Conservation (phyloP, 2,113 vertebrate genomes). For the Thermophis baileyi region DNA sequence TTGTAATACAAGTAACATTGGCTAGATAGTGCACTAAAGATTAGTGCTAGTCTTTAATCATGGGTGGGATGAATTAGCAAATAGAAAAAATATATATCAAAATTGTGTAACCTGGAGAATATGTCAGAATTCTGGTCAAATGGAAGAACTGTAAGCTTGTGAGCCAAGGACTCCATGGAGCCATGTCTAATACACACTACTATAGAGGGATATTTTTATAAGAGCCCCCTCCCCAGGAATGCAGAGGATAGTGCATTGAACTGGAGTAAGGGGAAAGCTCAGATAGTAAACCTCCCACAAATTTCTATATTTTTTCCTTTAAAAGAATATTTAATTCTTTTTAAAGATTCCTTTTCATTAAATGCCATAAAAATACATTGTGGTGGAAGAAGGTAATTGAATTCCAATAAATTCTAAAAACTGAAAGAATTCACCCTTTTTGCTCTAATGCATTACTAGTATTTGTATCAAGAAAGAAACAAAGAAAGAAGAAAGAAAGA, state of each 20-base stretch:
- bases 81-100: neutral
- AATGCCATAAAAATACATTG: neutral
- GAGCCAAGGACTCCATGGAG: neutral
- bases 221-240: neutral
- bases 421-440: neutral
- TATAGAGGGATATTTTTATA: neutral
- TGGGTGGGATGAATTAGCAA: neutral
- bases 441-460: neutral
- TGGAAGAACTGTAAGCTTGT: neutral
- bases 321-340: neutral
- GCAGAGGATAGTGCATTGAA: neutral
- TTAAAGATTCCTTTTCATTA: neutral
- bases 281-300: neutral
- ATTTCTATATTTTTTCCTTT: neutral
- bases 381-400: neutral
- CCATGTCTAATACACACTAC: neutral
- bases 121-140: neutral
- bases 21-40: neutral
- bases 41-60: neutral
- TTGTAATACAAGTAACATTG: neutral
- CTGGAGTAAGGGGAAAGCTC: neutral
- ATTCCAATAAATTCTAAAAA: neutral
- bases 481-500: accelerated
- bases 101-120: neutral
- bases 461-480: neutral